Percentiles rank a stretch among this genome's conserved stretches.
These are phyloP conservation scores for Limnodromus scolopaceus DNA, from an alignment of 2,797 vertebrate species.

Conservation along the genomic window DNA sequence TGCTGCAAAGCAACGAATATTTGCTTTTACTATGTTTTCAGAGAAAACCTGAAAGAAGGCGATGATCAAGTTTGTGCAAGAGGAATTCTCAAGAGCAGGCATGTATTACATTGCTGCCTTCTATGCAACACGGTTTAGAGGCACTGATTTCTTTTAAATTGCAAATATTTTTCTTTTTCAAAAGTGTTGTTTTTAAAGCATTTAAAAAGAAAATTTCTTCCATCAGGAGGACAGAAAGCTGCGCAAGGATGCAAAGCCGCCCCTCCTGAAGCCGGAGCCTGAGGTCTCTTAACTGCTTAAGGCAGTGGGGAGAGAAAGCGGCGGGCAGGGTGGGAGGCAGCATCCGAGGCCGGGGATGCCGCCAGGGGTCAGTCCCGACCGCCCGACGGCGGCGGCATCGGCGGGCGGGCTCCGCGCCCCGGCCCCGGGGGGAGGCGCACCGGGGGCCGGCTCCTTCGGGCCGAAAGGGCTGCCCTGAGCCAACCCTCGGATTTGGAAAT, in stretches of 20 bases:
- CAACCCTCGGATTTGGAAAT: neutral
- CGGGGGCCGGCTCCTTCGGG: neutral
- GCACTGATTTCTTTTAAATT: neutral
- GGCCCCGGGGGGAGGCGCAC: neutral
- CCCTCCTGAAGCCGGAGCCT: rapidly evolving
- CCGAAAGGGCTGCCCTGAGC: neutral
- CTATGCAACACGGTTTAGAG: neutral
- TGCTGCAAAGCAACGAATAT: neutral
- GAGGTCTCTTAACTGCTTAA: too few species aligned
- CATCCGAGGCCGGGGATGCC: neutral
- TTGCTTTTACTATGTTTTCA: neutral
- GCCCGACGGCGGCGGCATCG: neutral
- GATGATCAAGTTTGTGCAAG: neutral
- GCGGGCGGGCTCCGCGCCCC: neutral
- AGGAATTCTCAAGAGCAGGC: neutral
- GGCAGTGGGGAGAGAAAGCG: rapidly evolving
- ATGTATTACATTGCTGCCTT: neutral
- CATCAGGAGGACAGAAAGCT: neutral
- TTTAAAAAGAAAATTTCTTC: neutral
- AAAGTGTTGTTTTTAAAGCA: neutral
- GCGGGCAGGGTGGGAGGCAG: neutral
- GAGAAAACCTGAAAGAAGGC: neutral
- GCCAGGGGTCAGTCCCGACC: neutral
- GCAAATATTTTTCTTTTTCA: neutral
- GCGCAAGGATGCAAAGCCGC: rapidly evolving